Evolutionary conservation across 2,888 invertebrate genomes (phyloP).

Genomic region (Myopa tessellatipennis): DNA sequence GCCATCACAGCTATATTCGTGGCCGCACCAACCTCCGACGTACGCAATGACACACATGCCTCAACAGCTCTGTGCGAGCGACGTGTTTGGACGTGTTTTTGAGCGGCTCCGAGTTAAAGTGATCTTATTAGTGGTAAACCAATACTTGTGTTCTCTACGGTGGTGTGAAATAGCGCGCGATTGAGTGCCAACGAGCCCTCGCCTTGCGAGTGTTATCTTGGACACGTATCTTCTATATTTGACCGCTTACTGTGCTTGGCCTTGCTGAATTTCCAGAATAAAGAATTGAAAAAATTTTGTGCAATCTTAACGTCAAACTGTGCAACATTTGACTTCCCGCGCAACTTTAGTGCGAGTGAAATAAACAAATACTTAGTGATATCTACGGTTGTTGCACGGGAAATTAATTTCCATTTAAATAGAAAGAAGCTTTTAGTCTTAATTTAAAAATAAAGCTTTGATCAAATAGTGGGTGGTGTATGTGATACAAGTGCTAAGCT

Average conservation of each 20-base stretch:
- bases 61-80: too few species aligned
- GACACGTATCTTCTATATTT: background rate
- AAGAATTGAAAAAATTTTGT: background rate
- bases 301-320: too few species aligned
- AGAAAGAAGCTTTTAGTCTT: background rate
- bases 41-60: too few species aligned
- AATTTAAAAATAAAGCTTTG: background rate
- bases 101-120: too few species aligned
- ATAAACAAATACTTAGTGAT: background rate
- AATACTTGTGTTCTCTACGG: too few species aligned
- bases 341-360: background rate
- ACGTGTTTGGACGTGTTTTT: too few species aligned
- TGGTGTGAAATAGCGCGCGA: too few species aligned
- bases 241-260: background rate
- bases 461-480: background rate
- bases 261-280: background rate
- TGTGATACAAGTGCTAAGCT: background rate
- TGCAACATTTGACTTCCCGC: background rate
- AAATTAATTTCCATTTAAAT: background rate
- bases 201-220: background rate
- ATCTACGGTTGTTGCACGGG: background rate
- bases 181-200: too few species aligned
- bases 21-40: too few species aligned
- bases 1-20: too few species aligned
- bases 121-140: too few species aligned